phyloP scores from a whole-genome alignment of 2,888 invertebrate genomes.

The Alcis repandata region DNA sequence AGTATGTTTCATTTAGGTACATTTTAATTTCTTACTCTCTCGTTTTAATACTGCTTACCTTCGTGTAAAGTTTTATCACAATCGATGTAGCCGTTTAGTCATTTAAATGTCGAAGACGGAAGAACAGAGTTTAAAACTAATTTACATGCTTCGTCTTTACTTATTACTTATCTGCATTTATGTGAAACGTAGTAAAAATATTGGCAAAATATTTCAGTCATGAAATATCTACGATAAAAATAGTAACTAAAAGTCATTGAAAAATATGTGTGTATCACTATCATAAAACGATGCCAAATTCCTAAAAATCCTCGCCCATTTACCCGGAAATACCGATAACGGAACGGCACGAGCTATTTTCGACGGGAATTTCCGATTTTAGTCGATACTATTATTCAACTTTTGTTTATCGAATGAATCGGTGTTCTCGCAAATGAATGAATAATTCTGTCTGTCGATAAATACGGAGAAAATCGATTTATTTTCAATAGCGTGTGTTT shows the following conservation, averaged over 20 bases:
- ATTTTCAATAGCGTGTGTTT: too few relatives aligned
- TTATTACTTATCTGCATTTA: too few relatives aligned
- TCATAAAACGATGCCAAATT: constrained; percentile 24
- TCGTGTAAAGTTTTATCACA: too few relatives aligned
- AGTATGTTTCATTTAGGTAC: too few relatives aligned
- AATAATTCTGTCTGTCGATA: constrained; percentile 34
- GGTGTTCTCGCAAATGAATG: constrained; percentile 31
- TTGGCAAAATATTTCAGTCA: too few relatives aligned
- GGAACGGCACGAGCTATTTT: constrained; percentile 31
- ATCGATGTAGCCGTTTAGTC: too few relatives aligned
- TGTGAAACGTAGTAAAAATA: too few relatives aligned
- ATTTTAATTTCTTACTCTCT: too few relatives aligned
- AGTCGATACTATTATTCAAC: constrained; percentile 5
- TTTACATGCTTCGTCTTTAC: too few relatives aligned
- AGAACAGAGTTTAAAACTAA: too few relatives aligned
- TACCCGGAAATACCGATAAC: constrained; percentile 44
- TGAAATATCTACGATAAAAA: not conserved
- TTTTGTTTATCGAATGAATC: constrained; percentile 26
- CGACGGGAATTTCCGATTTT: constrained; percentile 49
- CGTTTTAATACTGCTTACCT: too few relatives aligned
- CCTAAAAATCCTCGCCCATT: constrained; percentile 28
- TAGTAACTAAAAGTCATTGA: not conserved
- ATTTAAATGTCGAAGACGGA: too few relatives aligned
- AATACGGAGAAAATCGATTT: not conserved
- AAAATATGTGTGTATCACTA: not conserved